Evolutionary conservation across 2,113 vertebrate genomes (phyloP).

Genomic region (Heloderma charlesbogerti): DNA sequence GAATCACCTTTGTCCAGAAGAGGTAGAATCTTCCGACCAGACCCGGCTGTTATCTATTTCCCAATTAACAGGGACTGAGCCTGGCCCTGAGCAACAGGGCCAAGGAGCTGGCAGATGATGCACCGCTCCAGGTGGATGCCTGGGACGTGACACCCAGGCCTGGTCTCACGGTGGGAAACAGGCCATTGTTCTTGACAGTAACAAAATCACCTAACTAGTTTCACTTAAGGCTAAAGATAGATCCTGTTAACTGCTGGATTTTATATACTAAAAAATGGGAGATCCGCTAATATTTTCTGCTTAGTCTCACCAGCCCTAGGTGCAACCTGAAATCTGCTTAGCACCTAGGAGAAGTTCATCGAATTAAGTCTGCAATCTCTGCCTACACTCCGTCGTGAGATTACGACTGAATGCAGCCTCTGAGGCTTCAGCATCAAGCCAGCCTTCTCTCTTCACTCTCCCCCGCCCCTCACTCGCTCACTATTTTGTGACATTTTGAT

Average conservation of each 20-base stretch:
- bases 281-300: not conserved
- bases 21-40: no score
- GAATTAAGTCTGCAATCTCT: not conserved
- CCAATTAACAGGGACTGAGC: no score
- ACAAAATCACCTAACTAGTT: not conserved
- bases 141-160: no score
- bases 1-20: no score
- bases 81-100: no score
- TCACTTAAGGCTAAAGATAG: not conserved
- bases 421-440: not conserved
- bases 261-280: not conserved
- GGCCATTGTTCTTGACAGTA: no score
- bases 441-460: not conserved
- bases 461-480: not conserved
- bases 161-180: no score
- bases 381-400: not conserved
- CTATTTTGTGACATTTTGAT: not conserved
- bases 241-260: not conserved
- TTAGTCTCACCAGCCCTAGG: not conserved
- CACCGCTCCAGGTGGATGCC: no score
- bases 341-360: not conserved
- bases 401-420: not conserved
- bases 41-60: no score
- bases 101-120: no score
- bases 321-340: not conserved